Evolutionary conservation across 2,113 vertebrate species (phyloP), one percentile per base, ranked within the genome.

Genomic region (Tetrax tetrax): DNA sequence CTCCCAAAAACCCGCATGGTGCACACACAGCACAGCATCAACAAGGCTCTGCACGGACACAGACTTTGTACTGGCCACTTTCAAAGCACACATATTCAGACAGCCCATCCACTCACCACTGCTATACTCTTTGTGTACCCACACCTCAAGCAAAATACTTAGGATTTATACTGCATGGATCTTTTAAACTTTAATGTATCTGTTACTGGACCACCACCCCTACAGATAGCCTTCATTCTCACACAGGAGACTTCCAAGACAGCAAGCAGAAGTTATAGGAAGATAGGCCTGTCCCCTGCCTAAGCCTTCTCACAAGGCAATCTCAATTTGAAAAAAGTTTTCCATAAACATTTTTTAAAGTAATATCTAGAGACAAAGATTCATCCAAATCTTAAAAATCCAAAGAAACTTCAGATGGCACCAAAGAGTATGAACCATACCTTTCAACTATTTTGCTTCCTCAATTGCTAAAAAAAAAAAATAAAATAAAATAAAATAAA

Each of bases 41-140:
- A 21, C 0, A 0, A 72, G 19, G 35, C 19, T 72, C 75, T 27
- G 37, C 24, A 24, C 0, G 1, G 69, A 28, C 43, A 48, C 14
- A 14, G 28, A 25, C 45, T 74, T 63, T 0, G 0, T 37, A 37
- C 18, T 5, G 4, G 66, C 4, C 64, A 13, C 51, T 17, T 87
- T n/a, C 27, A 57, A 77, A 41, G 50, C 57, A n/a, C 41, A 19
- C 2, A 3, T 31, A 22, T 27, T 51, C 79, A 76, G 48, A 21
- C 1, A 3, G 22, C 11, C 12, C 54, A 66, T 20, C 35, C 41
- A 25, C 19, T 71, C 57, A 14, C 17, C 38, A 33, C 19, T 37
- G 83, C 51, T 28, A 54, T 33, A 22, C 17, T 66, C 66, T 38
- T 7, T 14, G 17, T 18, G 31, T 16, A n/a, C 10, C 23, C 64